Conservation (phyloP, 2,888 invertebrate genomes). For the Megastigmus dorsalis region DNA sequence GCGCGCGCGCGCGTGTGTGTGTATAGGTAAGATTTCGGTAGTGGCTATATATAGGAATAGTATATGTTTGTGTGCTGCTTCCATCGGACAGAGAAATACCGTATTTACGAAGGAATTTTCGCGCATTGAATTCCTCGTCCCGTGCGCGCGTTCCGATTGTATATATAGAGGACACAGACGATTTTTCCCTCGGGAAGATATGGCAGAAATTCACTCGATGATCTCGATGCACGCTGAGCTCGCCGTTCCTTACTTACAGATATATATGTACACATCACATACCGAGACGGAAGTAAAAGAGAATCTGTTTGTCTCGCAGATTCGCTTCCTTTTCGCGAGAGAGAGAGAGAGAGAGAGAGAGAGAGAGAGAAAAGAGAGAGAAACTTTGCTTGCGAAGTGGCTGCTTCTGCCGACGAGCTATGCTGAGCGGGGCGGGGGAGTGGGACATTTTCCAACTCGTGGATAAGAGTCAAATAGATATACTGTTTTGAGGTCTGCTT, state of each 20-base stretch:
- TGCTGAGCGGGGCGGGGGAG: too few species aligned
- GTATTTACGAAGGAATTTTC: constrained; percentile 36
- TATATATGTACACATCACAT: too few species aligned
- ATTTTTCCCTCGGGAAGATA: neutral
- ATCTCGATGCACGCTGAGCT: neutral
- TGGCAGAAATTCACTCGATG: neutral
- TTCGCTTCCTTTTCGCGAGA: too few species aligned
- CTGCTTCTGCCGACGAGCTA: neutral
- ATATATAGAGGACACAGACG: too few species aligned
- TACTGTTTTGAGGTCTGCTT: neutral
- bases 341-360: too few species aligned
- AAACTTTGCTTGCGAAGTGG: constrained; percentile 1
- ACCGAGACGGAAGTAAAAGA: neutral
- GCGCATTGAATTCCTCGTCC: constrained; percentile 42
- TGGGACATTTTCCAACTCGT: neutral
- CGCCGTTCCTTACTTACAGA: too few species aligned
- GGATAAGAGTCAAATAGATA: constrained; percentile 16
- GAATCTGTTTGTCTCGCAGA: constrained; percentile 34
- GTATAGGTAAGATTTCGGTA: neutral
- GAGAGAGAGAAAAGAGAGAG: too few species aligned
- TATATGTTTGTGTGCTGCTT: too few species aligned
- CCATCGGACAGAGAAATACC: too few species aligned
- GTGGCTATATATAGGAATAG: neutral
- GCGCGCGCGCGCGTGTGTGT: neutral
- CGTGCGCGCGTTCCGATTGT: constrained; percentile 29